Conservation (phyloP, 2,797 vertebrate species). For the Meriones psammophilus region DNA sequence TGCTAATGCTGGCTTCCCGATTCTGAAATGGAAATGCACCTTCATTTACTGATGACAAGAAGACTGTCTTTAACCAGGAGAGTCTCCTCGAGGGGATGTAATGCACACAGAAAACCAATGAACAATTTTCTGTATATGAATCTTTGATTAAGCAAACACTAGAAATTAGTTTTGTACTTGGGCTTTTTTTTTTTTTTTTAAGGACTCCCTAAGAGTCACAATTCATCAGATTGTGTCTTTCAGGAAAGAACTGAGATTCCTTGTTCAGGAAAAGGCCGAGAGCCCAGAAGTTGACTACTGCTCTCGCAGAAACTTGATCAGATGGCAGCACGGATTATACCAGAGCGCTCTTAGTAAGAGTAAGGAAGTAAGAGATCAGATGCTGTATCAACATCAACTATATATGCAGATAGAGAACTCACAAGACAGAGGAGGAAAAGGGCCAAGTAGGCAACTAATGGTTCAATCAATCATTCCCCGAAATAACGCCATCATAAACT, state of each 20-base stretch:
- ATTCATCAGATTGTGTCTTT: background rate
- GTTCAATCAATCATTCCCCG: slow-evolving; percentile 49
- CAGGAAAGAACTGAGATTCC: background rate
- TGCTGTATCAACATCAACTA: slow-evolving; percentile 15
- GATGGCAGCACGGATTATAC: background rate
- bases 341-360: background rate
- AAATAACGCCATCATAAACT: slow-evolving; percentile 2
- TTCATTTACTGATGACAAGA: slow-evolving; percentile 50
- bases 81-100: slow-evolving; percentile 5
- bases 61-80: slow-evolving; percentile 9
- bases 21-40: slow-evolving; percentile 67
- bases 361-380: background rate
- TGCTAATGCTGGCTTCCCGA: slow-evolving; percentile 42
- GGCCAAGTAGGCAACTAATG: slow-evolving; percentile 25
- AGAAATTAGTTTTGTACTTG: slow-evolving; percentile 47
- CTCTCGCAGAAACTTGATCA: background rate
- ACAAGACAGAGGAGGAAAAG: background rate
- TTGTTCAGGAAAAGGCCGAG: background rate
- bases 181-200: background rate
- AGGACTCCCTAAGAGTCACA: background rate
- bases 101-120: slow-evolving; percentile 58
- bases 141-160: slow-evolving; percentile 42
- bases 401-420: slow-evolving; percentile 55
- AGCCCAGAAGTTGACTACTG: background rate
- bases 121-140: slow-evolving; percentile 14